These are phyloP conservation scores for Sarotherodon lohbergeri DNA, from an alignment of 2,113 vertebrate species.

Conservation along the genomic window DNA sequence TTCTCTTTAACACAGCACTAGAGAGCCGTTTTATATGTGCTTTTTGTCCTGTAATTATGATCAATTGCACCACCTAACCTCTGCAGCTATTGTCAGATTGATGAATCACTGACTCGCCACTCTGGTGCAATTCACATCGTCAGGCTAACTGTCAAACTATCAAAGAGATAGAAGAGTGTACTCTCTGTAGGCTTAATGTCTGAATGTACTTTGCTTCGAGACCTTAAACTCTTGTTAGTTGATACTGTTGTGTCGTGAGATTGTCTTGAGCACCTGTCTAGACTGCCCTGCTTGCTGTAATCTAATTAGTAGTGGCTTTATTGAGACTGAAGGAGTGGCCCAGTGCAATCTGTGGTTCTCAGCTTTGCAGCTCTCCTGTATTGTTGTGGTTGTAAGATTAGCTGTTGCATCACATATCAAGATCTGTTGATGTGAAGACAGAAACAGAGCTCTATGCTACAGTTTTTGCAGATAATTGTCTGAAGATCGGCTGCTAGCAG, in stretches of 20 bases:
- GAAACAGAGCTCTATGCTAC: neutral
- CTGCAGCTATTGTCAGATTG: neutral
- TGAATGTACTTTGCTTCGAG: neutral
- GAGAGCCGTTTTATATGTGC: neutral
- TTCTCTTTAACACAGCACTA: constrained; percentile 31
- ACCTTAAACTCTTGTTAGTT: neutral
- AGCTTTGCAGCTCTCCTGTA: neutral
- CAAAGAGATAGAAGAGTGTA: neutral
- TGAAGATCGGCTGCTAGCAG: neutral
- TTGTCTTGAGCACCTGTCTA: constrained; percentile 59
- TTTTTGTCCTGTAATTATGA: neutral
- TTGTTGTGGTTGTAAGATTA: constrained; percentile 45
- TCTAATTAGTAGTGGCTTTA: constrained; percentile 62
- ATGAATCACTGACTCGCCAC: neutral
- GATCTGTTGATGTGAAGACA: neutral
- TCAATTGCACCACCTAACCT: neutral
- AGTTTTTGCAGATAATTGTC: neutral
- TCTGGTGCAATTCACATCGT: neutral
- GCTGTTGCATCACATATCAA: constrained; percentile 20
- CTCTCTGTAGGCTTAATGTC: neutral
- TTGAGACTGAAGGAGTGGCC: constrained; percentile 29
- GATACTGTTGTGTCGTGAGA: constrained; percentile 23
- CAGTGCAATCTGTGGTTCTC: constrained; percentile 7
- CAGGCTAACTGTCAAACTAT: neutral
- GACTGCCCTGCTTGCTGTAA: constrained; percentile 56